Evolutionary conservation across 1,140 invertebrate species (phyloP).

Genomic region (Portunus trituberculatus): DNA sequence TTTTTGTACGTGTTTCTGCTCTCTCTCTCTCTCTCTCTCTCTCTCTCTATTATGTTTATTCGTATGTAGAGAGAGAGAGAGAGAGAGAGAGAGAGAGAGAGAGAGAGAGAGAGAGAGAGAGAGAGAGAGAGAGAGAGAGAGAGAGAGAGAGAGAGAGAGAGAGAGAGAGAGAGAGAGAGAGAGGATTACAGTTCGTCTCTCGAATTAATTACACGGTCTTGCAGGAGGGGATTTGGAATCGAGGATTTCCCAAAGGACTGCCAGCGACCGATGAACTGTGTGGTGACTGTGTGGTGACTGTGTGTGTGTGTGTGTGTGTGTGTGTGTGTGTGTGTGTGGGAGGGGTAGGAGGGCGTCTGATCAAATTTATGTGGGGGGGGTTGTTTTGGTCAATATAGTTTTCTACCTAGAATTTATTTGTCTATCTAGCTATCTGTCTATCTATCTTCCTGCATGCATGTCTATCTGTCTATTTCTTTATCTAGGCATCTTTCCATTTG

Average conservation of each 20-base stretch:
- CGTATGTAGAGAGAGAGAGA: neutral
- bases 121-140: constrained; percentile 44
- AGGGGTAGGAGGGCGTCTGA: too few species aligned
- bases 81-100: constrained; percentile 25
- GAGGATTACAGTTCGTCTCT: constrained; percentile 63
- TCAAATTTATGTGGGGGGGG: too few species aligned
- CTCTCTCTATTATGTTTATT: neutral
- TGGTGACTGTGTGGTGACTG: neutral
- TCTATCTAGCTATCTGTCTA: too few species aligned
- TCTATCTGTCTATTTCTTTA: too few species aligned
- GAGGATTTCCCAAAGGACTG: constrained; percentile 52
- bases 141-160: constrained; percentile 45
- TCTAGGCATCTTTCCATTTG: too few species aligned
- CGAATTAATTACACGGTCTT: constrained; percentile 69
- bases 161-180: constrained; percentile 32
- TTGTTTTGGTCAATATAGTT: too few species aligned
- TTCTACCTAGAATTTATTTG: too few species aligned
- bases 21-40: neutral
- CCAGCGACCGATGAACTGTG: neutral
- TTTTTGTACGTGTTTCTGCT: too few species aligned
- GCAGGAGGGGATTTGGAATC: constrained; percentile 67
- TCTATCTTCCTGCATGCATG: too few species aligned
- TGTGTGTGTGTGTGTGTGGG: neutral
- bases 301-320: neutral
- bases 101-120: constrained; percentile 49